phyloP scores from a whole-genome alignment of 35 echinoderm and acorn worm species.

The Stichopus chloronotus region DNA sequence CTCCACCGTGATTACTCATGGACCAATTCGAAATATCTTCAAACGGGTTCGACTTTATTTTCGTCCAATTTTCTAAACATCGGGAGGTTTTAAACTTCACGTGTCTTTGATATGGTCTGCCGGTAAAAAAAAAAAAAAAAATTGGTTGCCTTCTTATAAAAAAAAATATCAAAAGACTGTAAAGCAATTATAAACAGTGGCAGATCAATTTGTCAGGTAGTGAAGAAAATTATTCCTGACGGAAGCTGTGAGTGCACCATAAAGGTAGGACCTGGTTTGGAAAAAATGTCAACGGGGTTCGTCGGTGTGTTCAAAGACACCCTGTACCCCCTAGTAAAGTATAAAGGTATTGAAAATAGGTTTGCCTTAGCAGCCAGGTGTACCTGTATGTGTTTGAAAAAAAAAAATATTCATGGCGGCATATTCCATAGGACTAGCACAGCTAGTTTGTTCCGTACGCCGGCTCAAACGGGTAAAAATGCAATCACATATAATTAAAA shows the following conservation, averaged over 20 bases:
- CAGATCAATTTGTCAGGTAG: slow-evolving; percentile 50
- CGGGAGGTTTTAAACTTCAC: slow-evolving; percentile 28
- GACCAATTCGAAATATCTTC: slow-evolving; percentile 34
- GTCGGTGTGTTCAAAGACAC: slow-evolving; percentile 18
- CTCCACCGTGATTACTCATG: neutral
- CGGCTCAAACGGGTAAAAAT: neutral
- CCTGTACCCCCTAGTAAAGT: slow-evolving; percentile 23
- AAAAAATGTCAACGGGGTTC: slow-evolving; percentile 8
- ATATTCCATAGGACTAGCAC: neutral
- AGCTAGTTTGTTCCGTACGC: neutral
- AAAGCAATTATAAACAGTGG: slow-evolving; percentile 64
- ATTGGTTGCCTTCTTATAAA: neutral
- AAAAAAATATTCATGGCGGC: neutral
- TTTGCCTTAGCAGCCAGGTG: neutral
- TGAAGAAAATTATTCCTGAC: slow-evolving; percentile 47
- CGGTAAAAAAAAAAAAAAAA: neutral
- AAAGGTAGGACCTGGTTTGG: slow-evolving; percentile 30
- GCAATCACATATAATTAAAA: neutral
- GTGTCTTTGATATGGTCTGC: slow-evolving; percentile 36
- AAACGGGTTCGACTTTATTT: slow-evolving; percentile 6
- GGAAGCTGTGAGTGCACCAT: slow-evolving; percentile 27
- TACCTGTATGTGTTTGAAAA: neutral
- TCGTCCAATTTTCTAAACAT: slow-evolving; percentile 35
- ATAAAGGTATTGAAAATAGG: neutral
- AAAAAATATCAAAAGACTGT: slow-evolving; percentile 37